phyloP scores from a whole-genome alignment of 2,113 vertebrate species.

The Sitta europaea region DNA sequence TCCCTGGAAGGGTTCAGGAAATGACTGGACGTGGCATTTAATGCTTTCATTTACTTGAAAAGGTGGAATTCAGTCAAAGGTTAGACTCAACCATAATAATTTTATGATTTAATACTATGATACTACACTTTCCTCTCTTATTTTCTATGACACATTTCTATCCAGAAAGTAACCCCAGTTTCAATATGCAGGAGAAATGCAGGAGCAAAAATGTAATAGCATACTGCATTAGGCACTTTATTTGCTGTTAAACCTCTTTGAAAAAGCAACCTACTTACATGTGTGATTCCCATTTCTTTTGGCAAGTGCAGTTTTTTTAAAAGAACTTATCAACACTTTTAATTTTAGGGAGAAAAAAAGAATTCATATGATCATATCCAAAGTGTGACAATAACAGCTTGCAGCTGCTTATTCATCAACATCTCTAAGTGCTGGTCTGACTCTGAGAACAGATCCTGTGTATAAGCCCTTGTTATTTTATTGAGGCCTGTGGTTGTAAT shows the following conservation, averaged over 20 bases:
- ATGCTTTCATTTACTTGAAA: background rate
- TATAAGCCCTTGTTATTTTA: background rate
- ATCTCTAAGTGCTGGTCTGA: background rate
- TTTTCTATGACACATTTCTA: background rate
- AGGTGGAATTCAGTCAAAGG: background rate
- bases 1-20: background rate
- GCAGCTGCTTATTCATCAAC: background rate
- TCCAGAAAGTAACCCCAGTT: background rate
- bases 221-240: background rate
- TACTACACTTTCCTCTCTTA: background rate
- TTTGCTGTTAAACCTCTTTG: background rate
- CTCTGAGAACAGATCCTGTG: background rate
- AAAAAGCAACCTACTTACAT: background rate
- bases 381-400: background rate
- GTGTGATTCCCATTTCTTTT: background rate
- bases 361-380: background rate
- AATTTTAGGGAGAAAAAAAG: background rate
- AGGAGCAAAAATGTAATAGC: background rate
- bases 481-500: background rate
- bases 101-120: background rate
- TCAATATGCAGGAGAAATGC: background rate
- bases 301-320: background rate
- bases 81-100: background rate
- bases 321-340: background rate
- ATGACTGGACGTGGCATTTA: background rate